Conservation (phyloP, 2,797 vertebrate species). For the Euphonia xanthogaster region DNA sequence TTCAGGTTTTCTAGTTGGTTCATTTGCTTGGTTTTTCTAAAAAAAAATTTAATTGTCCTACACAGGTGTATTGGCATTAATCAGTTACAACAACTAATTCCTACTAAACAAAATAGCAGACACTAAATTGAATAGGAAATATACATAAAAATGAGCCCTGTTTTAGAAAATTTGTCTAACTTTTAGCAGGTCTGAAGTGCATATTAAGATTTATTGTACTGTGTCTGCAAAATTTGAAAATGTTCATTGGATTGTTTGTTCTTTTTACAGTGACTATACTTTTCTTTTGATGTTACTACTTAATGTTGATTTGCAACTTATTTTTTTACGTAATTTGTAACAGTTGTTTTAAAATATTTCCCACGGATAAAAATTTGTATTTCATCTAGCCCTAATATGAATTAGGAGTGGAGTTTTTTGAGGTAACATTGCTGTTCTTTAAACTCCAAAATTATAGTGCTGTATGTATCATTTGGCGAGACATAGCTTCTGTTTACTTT, state of each 20-base stretch:
- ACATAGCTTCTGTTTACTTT: not conserved
- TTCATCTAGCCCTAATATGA: not conserved
- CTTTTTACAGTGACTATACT: not conserved
- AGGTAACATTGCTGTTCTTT: not conserved
- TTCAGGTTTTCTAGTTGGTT: not conserved
- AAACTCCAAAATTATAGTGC: not conserved
- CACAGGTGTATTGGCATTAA: not conserved
- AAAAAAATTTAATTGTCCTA: not conserved
- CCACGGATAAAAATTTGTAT: fast-evolving
- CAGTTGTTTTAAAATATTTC: not conserved
- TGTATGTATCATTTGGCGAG: not conserved
- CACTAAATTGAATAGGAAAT: not conserved
- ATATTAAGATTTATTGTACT: not conserved
- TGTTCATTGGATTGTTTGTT: not conserved
- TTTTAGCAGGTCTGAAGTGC: not conserved
- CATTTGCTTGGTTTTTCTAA: fast-evolving
- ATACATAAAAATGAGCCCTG: not conserved
- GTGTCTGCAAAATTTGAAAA: not conserved
- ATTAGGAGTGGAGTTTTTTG: not conserved
- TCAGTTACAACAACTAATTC: not conserved
- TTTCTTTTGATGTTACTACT: not conserved
- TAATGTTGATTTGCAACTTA: not conserved
- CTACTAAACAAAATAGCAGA: not conserved
- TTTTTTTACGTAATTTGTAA: not conserved
- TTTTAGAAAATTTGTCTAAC: not conserved